phyloP scores from a whole-genome alignment of 2,888 invertebrate species.

The Drosophila mimetica region DNA sequence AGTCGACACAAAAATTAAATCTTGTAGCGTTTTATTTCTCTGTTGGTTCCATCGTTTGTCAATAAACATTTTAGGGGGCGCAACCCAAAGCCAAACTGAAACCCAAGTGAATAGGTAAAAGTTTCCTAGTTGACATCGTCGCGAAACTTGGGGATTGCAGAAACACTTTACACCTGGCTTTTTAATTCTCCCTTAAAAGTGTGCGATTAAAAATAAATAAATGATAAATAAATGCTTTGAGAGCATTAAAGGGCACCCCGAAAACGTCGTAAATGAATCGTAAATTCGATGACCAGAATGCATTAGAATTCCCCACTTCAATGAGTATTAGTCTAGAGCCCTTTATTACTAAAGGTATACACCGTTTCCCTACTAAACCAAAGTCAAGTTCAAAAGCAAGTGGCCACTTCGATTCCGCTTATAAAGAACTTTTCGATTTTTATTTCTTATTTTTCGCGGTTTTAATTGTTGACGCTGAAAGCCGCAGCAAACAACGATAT shows the following conservation, averaged over 20 bases:
- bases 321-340: background rate
- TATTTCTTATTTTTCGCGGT: slow-evolving; percentile 10
- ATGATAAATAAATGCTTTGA: slow-evolving; percentile 1
- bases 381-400: background rate
- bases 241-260: background rate
- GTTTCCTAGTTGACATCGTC: slow-evolving; percentile 41
- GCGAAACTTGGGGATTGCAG: background rate
- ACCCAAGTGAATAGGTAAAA: slow-evolving; percentile 28
- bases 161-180: slow-evolving; percentile 52
- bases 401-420: background rate
- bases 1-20: slow-evolving; percentile 51
- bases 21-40: slow-evolving; percentile 10
- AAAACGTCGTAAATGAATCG: slow-evolving; percentile 17
- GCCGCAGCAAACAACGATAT: slow-evolving; percentile 6
- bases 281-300: slow-evolving; percentile 6
- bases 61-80: slow-evolving; percentile 52
- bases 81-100: slow-evolving; percentile 3
- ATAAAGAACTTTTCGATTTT: background rate
- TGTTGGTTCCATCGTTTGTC: slow-evolving; percentile 23
- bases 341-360: background rate
- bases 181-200: slow-evolving; percentile 63
- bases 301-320: slow-evolving; percentile 23
- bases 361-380: background rate
- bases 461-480: slow-evolving; percentile 59
- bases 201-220: slow-evolving; percentile 30